Base-by-base conservation (phyloP, 2,888 invertebrate genomes). In the Trachelus iudaicus region DNA sequence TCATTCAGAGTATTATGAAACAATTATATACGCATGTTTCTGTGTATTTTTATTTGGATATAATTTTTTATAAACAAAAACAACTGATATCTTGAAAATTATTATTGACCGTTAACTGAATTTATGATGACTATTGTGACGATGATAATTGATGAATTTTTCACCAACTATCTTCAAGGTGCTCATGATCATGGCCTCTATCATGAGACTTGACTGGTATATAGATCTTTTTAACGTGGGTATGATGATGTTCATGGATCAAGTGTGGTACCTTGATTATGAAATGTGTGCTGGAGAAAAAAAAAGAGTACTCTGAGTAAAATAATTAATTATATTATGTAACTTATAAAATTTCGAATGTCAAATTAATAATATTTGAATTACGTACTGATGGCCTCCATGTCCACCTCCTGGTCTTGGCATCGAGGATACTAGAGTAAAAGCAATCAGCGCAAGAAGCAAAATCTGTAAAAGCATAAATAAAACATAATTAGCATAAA, bases 231-330 rank as follows among this genome's bases (percentile, higher is more conserved):
- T 89, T 90, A 56, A 88, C 85, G 15, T 86, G 86, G 34, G 89
- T 90, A 75, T 90, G 90, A 74, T 88, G 86, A 76, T 89, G 89
- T 12, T 87, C 89, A 78, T 90, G 89, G 75, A 88, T 86, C 33
- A 83, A 85, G 75, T 87, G 86, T 11, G 90, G 90, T 23, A 90
- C 88, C 69, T 89, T 89, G 33, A 91, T 90, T 77, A 87, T 85
- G 69, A 90, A 83, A 77, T 90, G 90, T 1, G 88, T 87, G 82
- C 90, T 91, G 82, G 34, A 87, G 88, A 37, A 69, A 81, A 76
- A 81, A 76, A 56, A 9, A 56, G 6, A 2, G 6, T 23, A 15
- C 15, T 40, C 23, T 23, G 6, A 56, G 2, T 23, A 71, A 71
- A 31, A 30, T 71, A 69, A 30, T 15, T 69, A 30, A 71, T 33